Percentiles rank a stretch among this genome's conserved stretches.
These are phyloP conservation scores for Phaenicophaeus curvirostris DNA, from an alignment of 2,797 vertebrate species.

Conservation along the genomic window DNA sequence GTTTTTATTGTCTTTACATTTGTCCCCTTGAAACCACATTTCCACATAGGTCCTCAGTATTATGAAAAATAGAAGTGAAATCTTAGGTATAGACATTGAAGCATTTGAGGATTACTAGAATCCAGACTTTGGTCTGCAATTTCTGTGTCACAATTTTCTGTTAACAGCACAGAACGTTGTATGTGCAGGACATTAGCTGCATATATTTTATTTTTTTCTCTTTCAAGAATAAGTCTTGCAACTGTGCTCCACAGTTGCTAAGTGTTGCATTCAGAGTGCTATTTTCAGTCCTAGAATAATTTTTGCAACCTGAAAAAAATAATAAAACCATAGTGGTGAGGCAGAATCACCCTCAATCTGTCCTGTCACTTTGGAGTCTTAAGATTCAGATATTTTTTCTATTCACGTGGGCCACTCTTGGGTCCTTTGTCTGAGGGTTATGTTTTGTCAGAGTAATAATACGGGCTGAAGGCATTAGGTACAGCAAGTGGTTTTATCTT, in stretches of 20 bases:
- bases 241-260: background rate
- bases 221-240: background rate
- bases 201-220: background rate
- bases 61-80: background rate
- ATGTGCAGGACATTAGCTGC: background rate
- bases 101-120: background rate
- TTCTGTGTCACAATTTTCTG: background rate
- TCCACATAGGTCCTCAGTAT: background rate
- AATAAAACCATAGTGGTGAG: background rate
- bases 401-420: background rate
- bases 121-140: background rate
- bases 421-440: background rate
- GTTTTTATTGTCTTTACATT: background rate
- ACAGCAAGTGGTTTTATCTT: conserved; percentile 18
- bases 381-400: background rate
- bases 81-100: background rate
- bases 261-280: background rate
- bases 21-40: background rate
- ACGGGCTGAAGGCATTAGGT: background rate
- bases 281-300: background rate
- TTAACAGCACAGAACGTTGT: background rate
- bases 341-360: background rate
- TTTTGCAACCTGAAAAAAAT: background rate
- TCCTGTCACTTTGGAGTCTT: background rate
- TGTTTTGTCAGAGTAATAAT: background rate